Base-by-base conservation (phyloP, 2,888 invertebrate genomes). In the Drosophila cracens region DNA sequence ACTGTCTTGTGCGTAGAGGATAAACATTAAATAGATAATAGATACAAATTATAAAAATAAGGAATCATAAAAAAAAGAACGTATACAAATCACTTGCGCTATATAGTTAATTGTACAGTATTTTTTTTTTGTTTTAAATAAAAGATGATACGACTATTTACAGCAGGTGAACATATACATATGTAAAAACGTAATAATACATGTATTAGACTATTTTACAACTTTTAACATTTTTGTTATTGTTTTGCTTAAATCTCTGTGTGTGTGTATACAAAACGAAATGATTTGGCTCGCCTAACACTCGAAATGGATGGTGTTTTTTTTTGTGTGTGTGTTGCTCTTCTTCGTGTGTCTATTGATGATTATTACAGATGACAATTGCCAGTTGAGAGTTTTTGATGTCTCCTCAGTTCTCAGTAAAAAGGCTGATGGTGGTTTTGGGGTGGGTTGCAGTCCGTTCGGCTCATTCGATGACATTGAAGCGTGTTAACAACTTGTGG, bases 401-500 rank as follows among this genome's bases (percentile, higher is more conserved):
- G 25, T 79, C 61, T 64, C 66, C 73, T 65, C 46, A 52, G 43
- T 60, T 57, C 58, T 56, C 62, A 71, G 72, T 87, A 16, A 56
- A n/a, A 38, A 74, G 82, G 60, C 65, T 76, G 70, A 51, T 31
- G 57, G 43, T 57, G 21, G 11, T 66, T 66, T 60, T 69, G 61
- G 70, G 36, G 61, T 72, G 65, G 34, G 21, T 11, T 61, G 70
- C 71, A 69, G 70, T 71, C 71, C 69, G 46, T 52, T 58, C 52
- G 79, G 68, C 56, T 91, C 84, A 92, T 75, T 92, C 92, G 71
- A 91, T 92, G 72, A 93, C 92, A 79, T 92, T 92, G 68, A 92
- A 92, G 57, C 92, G 91, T 72, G 93, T 92, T 38, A 91, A 89
- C 52, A 93, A 92, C 86, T 92, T 92, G 81, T 93, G 92, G 79